Evolutionary conservation across 2,797 vertebrate genomes (phyloP).

Genomic region (Lagocephalus sceleratus): DNA sequence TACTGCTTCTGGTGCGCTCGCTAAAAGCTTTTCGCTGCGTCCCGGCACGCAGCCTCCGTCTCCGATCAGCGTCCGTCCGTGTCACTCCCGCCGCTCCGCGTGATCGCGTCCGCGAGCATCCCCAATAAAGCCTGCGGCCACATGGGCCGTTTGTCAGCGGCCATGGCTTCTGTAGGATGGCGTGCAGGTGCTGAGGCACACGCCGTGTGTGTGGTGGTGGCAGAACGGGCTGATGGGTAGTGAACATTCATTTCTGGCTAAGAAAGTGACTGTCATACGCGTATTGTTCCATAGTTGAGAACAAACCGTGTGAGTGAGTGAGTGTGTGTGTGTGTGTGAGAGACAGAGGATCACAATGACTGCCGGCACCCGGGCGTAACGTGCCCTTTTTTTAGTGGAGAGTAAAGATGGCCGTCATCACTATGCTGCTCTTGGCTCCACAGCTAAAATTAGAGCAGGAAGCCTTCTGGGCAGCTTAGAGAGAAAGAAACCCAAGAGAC

Average conservation of each 20-base stretch:
- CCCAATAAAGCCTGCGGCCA: slow-evolving; percentile 31
- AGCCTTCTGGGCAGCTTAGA: slow-evolving; percentile 48
- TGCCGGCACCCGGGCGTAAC: slow-evolving; percentile 38
- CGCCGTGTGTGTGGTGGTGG: slow-evolving; percentile 12
- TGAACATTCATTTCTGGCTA: not conserved
- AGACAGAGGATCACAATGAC: slow-evolving; percentile 25
- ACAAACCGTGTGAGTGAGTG: slow-evolving; percentile 1
- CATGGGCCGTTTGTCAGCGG: slow-evolving; percentile 32
- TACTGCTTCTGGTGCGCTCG: slow-evolving; percentile 62
- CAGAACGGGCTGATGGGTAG: not conserved
- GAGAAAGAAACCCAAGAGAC: slow-evolving; percentile 53
- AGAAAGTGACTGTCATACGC: not conserved
- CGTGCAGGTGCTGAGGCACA: slow-evolving; percentile 24
- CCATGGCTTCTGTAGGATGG: slow-evolving; percentile 28
- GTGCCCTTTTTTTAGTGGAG: slow-evolving; percentile 44
- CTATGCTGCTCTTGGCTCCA: slow-evolving; percentile 71
- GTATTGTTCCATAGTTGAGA: not conserved
- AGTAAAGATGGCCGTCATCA: slow-evolving; percentile 80
- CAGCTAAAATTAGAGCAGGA: slow-evolving; percentile 78
- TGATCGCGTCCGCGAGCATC: slow-evolving; percentile 51
- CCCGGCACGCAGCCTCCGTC: slow-evolving; percentile 24
- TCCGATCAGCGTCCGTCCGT: slow-evolving; percentile 21
- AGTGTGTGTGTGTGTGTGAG: slow-evolving; percentile 1
- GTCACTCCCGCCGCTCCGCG: slow-evolving; percentile 25
- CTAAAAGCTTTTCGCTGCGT: slow-evolving; percentile 51